These are phyloP conservation scores for Aphidius colemani DNA, from an alignment of 2,888 invertebrate genomes.

Conservation along the genomic window DNA sequence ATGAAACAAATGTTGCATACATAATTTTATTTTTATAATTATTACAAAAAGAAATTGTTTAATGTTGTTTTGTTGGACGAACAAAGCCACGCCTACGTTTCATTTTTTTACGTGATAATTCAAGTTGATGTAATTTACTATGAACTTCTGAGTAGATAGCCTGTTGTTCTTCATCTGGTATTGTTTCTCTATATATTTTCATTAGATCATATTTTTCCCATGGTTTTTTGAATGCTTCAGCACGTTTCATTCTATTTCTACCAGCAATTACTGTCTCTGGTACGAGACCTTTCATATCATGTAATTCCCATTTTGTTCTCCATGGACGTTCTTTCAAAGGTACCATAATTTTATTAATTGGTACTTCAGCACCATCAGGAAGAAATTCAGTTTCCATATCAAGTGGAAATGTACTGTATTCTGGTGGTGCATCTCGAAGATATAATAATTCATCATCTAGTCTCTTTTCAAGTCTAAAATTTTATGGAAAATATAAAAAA, in stretches of 20 bases:
- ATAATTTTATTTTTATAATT: slow-evolving; percentile 12
- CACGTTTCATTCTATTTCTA: slow-evolving; percentile 62
- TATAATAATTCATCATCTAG: slow-evolving; percentile 88
- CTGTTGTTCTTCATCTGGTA: slow-evolving; percentile 86
- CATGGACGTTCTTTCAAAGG: slow-evolving; percentile 81
- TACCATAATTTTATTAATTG: slow-evolving; percentile 76
- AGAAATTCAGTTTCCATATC: slow-evolving; percentile 87
- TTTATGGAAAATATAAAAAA: too few relatives aligned
- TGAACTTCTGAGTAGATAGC: slow-evolving; percentile 86
- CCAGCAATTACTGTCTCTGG: slow-evolving; percentile 55
- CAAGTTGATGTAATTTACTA: slow-evolving; percentile 73
- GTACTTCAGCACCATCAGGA: slow-evolving; percentile 77
- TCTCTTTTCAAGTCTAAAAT: slow-evolving; percentile 79
- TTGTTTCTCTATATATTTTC: slow-evolving; percentile 84
- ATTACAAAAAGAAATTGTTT: slow-evolving; percentile 28
- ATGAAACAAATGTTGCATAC: slow-evolving; percentile 13
- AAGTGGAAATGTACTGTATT: slow-evolving; percentile 90
- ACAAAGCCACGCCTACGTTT: slow-evolving; percentile 68
- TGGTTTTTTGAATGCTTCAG: slow-evolving; percentile 69
- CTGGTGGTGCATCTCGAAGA: slow-evolving; percentile 85
- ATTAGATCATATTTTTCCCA: slow-evolving; percentile 93
- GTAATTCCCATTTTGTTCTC: slow-evolving; percentile 87
- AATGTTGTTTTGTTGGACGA: slow-evolving; percentile 64
- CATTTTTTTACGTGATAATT: slow-evolving; percentile 68
- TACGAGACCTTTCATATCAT: slow-evolving; percentile 73